Evolutionary conservation across 2,113 vertebrate genomes (phyloP).

Genomic region (Phocoena sinus): DNA sequence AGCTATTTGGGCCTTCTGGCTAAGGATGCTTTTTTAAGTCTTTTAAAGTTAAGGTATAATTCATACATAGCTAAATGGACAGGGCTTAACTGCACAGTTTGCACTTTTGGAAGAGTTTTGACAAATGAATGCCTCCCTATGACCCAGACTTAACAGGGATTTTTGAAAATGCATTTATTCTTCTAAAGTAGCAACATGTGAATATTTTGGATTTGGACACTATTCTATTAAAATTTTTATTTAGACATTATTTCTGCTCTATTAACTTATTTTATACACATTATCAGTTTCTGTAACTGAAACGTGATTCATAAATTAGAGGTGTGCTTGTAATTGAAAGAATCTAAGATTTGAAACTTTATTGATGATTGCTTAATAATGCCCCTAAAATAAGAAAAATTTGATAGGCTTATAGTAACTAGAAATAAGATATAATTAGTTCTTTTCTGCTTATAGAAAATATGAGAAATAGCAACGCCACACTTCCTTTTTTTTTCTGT

Average conservation of each 20-base stretch:
- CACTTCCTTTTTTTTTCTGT: not conserved
- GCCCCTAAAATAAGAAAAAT: not conserved
- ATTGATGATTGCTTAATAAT: not conserved
- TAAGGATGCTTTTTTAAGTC: not conserved
- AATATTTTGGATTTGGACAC: not conserved
- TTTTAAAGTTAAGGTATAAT: not conserved
- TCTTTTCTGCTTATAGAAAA: conserved; percentile 12
- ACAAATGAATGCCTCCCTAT: not conserved
- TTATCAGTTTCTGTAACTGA: not conserved
- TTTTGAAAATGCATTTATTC: not conserved
- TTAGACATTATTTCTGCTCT: not conserved
- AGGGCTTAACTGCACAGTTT: not conserved
- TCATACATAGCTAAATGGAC: not conserved
- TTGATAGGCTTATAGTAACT: not conserved
- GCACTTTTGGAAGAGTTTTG: not conserved
- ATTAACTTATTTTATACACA: not conserved
- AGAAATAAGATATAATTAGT: not conserved
- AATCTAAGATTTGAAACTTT: conserved; percentile 10
- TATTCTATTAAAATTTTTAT: not conserved
- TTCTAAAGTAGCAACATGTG: not conserved
- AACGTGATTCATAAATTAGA: not conserved
- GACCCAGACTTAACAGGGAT: not conserved
- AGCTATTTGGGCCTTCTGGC: not conserved
- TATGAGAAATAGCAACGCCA: not conserved
- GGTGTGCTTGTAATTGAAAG: not conserved